Conservation (phyloP, 2,888 invertebrate genomes). For the Spodoptera exigua region DNA sequence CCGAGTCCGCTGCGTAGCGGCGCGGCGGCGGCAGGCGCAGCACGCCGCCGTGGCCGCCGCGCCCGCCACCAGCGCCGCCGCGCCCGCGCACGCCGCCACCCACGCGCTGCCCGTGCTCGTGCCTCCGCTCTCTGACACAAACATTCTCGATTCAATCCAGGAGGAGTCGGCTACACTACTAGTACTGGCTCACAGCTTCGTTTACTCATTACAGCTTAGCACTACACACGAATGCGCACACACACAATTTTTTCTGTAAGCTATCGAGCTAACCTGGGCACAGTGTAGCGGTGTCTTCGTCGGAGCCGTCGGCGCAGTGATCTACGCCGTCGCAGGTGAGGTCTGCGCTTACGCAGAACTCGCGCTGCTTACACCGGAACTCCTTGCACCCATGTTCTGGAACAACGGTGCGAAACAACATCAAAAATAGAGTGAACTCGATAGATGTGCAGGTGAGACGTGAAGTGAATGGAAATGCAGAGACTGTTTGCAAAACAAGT, state of each 20-base stretch:
- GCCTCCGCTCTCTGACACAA: constrained; percentile 77
- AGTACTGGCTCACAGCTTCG: too few species aligned
- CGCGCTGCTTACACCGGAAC: constrained; percentile 95
- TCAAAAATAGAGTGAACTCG: constrained; percentile 54
- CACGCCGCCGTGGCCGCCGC: constrained; percentile 92
- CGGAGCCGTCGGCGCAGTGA: constrained; percentile 98
- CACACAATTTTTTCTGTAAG: too few species aligned
- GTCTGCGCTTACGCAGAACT: constrained; percentile 97
- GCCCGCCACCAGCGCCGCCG: constrained; percentile 91
- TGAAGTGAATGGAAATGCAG: neutral
- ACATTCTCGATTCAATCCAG: neutral
- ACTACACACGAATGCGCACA: too few species aligned
- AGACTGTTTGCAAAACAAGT: neutral
- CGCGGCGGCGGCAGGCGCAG: constrained; percentile 93
- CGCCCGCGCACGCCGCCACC: constrained; percentile 93
- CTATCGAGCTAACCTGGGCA: constrained; percentile 93
- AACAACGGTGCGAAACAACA: constrained; percentile 68
- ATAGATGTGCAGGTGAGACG: constrained; percentile 12
- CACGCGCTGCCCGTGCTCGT: constrained; percentile 92
- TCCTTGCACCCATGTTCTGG: constrained; percentile 96
- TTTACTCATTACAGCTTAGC: too few species aligned
- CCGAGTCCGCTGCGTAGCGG: constrained; percentile 85
- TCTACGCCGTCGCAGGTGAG: constrained; percentile 97
- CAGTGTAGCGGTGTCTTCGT: constrained; percentile 95
- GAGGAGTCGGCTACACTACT: too few species aligned